A percentile compares a stretch with the other conserved stretches of the same genome.
These are phyloP conservation scores for Polypterus bichir DNA, from an alignment of 2,113 vertebrate genomes.

Conservation along the genomic window DNA sequence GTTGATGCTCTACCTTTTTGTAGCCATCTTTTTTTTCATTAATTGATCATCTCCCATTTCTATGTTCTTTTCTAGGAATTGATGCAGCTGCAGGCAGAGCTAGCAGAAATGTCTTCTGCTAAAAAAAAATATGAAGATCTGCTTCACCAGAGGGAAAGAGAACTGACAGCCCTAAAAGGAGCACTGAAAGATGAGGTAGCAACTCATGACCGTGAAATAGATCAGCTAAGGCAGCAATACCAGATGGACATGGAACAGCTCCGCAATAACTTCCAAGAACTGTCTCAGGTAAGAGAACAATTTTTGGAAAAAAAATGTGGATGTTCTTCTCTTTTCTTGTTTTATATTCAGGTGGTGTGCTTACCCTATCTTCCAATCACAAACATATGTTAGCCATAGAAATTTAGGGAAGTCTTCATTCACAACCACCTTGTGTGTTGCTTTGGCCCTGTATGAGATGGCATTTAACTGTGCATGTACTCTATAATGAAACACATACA, in stretches of 20 bases:
- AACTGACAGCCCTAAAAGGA: conserved; percentile 60
- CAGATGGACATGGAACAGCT: conserved; percentile 71
- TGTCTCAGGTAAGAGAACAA: conserved; percentile 56
- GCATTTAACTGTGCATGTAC: too few relatives aligned
- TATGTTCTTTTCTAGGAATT: conserved; percentile 53
- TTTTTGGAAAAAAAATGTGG: too few relatives aligned
- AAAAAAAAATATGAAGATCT: conserved; percentile 65
- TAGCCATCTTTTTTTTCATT: background rate
- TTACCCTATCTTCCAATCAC: too few relatives aligned
- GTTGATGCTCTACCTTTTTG: background rate
- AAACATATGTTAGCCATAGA: too few relatives aligned
- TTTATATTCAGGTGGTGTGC: too few relatives aligned
- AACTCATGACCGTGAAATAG: conserved; percentile 50
- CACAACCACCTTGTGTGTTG: too few relatives aligned
- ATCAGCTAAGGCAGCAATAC: conserved; percentile 66
- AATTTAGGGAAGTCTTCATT: too few relatives aligned
- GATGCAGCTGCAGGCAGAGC: conserved; percentile 54
- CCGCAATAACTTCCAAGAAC: conserved; percentile 68
- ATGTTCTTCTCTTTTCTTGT: too few relatives aligned
- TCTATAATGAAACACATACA: too few relatives aligned
- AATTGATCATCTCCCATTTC: conserved; percentile 15
- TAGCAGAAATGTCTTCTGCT: conserved; percentile 52
- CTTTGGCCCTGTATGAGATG: too few relatives aligned
- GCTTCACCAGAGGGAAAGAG: conserved; percentile 53
- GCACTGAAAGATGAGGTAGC: conserved; percentile 62